Conservation (phyloP, 2,113 vertebrate species). For the Coreoperca whiteheadi region DNA sequence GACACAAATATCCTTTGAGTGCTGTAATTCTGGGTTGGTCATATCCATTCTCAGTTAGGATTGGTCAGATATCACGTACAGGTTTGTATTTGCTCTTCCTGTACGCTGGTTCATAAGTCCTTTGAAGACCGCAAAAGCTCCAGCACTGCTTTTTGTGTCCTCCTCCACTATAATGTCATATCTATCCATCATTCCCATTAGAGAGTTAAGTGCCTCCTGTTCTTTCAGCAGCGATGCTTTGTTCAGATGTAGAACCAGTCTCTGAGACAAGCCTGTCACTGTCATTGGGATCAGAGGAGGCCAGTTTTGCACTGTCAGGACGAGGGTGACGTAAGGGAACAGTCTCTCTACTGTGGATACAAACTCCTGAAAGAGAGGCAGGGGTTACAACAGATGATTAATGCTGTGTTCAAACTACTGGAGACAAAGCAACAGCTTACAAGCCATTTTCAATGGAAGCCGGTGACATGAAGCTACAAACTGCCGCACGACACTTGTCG, state of each 20-base stretch:
- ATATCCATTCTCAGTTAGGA: too few relatives aligned
- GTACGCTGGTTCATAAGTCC: neutral
- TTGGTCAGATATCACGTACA: constrained; percentile 77
- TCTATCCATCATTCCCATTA: constrained; percentile 58
- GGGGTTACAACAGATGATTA: neutral
- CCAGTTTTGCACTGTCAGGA: constrained; percentile 71
- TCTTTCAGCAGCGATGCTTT: constrained; percentile 37
- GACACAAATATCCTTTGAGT: too few relatives aligned
- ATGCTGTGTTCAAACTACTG: too few relatives aligned
- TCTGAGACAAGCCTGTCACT: constrained; percentile 76
- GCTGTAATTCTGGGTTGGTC: too few relatives aligned
- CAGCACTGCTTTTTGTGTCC: neutral
- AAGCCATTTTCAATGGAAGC: too few relatives aligned
- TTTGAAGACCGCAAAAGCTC: neutral
- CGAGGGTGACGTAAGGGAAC: constrained; percentile 84
- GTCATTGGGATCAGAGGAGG: constrained; percentile 60
- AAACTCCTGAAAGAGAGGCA: constrained; percentile 67
- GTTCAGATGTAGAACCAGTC: constrained; percentile 83
- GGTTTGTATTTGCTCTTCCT: constrained; percentile 60
- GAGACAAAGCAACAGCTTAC: too few relatives aligned
- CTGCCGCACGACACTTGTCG: too few relatives aligned
- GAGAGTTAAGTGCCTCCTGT: constrained; percentile 41
- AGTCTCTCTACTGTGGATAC: constrained; percentile 73
- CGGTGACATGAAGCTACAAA: too few relatives aligned
- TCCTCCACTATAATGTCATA: constrained; percentile 78